phyloP scores from a whole-genome alignment of 2,113 vertebrate species.

The Indicator maculatus region DNA sequence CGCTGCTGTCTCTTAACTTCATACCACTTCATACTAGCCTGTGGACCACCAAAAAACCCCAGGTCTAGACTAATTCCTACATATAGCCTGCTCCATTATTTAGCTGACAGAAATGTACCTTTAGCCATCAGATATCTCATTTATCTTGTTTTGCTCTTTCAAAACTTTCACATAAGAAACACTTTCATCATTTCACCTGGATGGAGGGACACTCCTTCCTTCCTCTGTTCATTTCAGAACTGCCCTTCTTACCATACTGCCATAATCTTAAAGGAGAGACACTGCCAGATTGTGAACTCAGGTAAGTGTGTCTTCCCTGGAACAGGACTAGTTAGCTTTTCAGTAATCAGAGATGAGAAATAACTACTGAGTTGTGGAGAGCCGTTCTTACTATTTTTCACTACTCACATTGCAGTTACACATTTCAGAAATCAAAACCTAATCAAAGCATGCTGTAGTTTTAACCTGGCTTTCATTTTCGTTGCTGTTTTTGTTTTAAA shows the following conservation, averaged over 20 bases:
- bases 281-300: background rate
- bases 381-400: background rate
- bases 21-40: background rate
- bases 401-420: background rate
- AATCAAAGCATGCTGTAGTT: background rate
- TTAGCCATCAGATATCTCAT: background rate
- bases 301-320: background rate
- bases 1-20: background rate
- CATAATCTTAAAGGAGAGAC: background rate
- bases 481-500: background rate
- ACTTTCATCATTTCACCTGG: background rate
- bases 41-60: background rate
- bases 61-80: background rate
- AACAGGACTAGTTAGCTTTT: background rate
- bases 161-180: background rate
- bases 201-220: background rate
- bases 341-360: background rate
- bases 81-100: background rate
- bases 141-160: background rate
- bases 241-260: background rate
- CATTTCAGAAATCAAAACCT: background rate
- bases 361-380: background rate
- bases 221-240: background rate
- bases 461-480: background rate
- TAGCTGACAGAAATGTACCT: background rate